Evolutionary conservation across 2,797 vertebrate genomes (phyloP).

Genomic region (Mallotus villosus): DNA sequence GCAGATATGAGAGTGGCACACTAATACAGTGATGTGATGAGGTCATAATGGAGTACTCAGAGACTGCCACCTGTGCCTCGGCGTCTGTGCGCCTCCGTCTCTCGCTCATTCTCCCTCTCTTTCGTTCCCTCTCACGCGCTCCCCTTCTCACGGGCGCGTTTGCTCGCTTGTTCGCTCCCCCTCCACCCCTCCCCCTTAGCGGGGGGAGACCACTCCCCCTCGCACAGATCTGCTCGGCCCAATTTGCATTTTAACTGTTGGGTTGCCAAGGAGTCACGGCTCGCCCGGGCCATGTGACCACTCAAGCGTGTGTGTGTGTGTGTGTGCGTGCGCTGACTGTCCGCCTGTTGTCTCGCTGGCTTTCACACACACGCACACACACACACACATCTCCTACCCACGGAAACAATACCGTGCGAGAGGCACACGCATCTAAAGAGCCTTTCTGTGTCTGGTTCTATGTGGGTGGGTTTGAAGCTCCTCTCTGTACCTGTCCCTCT

Average conservation of each 20-base stretch:
- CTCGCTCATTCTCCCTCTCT: slow-evolving; percentile 1
- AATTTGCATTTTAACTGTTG: slow-evolving; percentile 84
- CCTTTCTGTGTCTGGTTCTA: slow-evolving; percentile 4
- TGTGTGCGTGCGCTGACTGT: slow-evolving; percentile 16
- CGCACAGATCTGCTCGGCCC: slow-evolving; percentile 52
- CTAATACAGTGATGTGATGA: slow-evolving; percentile 66
- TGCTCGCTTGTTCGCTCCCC: neutral
- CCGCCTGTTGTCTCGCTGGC: slow-evolving; percentile 13
- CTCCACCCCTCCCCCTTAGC: neutral
- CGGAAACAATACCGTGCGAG: no score
- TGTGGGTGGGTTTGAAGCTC: neutral
- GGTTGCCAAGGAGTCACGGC: slow-evolving; percentile 66
- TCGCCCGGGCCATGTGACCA: slow-evolving; percentile 60
- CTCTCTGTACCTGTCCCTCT: neutral
- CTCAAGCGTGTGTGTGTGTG: slow-evolving; percentile 50
- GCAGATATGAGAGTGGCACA: slow-evolving; percentile 42
- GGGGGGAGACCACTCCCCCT: slow-evolving; percentile 67
- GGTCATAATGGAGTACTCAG: slow-evolving; percentile 68
- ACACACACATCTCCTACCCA: slow-evolving; percentile 16
- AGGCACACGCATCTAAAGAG: neutral
- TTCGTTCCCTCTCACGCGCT: neutral
- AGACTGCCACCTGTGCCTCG: slow-evolving; percentile 69
- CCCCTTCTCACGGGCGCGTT: neutral
- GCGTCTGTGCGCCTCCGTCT: neutral
- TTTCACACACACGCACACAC: neutral